These are phyloP conservation scores for Musca vetustissima DNA, from an alignment of 1,140 invertebrate genomes.

Conservation along the genomic window DNA sequence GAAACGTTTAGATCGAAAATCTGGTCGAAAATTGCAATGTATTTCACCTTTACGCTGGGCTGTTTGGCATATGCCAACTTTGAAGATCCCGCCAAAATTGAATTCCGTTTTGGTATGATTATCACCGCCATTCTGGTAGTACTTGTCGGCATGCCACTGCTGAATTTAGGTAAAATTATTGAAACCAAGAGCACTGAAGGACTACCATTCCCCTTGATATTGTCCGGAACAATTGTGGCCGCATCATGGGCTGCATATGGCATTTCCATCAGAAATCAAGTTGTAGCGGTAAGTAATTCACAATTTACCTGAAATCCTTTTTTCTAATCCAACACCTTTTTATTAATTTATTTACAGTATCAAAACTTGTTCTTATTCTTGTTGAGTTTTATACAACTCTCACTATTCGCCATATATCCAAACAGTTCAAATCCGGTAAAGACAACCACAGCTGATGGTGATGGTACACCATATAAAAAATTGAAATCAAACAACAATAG, in stretches of 20 bases:
- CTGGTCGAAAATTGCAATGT: slow-evolving; percentile 61
- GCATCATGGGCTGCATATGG: slow-evolving; percentile 81
- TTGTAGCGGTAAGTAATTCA: slow-evolving; percentile 71
- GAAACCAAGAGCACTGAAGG: slow-evolving; percentile 73
- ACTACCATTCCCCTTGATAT: slow-evolving; percentile 80
- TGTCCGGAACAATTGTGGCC: slow-evolving; percentile 74
- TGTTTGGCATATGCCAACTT: slow-evolving; percentile 65
- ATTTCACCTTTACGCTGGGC: slow-evolving; percentile 59
- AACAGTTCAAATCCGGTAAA: slow-evolving; percentile 44
- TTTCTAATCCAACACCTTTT: no score
- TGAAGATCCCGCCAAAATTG: slow-evolving; percentile 65
- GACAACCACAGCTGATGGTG: slow-evolving; percentile 43
- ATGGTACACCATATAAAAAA: slow-evolving; percentile 21
- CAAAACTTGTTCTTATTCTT: slow-evolving; percentile 69
- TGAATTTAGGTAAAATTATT: slow-evolving; percentile 70
- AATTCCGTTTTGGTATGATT: slow-evolving; percentile 70
- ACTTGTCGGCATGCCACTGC: slow-evolving; percentile 70
- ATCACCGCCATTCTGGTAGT: slow-evolving; percentile 68
- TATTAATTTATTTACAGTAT: slow-evolving; percentile 65
- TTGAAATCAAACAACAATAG: slow-evolving; percentile 15
- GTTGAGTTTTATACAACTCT: slow-evolving; percentile 64
- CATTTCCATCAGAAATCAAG: slow-evolving; percentile 72
- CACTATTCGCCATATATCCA: slow-evolving; percentile 69
- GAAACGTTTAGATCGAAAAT: slow-evolving; percentile 59
- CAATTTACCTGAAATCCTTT: no score